phyloP scores from a whole-genome alignment of 2,113 vertebrate species.

The Emberiza fucata region DNA sequence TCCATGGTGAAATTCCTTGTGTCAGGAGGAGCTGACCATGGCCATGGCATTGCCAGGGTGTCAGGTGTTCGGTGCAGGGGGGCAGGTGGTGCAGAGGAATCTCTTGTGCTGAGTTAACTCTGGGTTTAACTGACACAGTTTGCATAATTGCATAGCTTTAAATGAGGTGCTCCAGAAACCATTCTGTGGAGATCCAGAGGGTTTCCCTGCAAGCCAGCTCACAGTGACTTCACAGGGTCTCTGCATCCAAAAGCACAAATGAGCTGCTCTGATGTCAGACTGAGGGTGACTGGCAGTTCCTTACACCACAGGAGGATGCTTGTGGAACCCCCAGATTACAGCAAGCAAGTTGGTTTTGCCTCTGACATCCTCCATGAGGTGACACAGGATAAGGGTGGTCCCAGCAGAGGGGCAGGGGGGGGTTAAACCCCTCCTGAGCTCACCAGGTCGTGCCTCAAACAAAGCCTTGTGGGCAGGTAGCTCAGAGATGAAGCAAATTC shows the following conservation, averaged over 20 bases:
- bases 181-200: neutral
- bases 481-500: neutral
- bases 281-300: neutral
- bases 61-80: neutral
- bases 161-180: neutral
- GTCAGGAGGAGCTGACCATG: neutral
- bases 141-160: neutral
- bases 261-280: neutral
- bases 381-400: neutral
- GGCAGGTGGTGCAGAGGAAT: neutral
- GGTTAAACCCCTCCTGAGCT: neutral
- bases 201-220: neutral
- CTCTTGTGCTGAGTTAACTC: neutral
- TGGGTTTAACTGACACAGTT: neutral
- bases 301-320: rapidly evolving
- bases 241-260: neutral
- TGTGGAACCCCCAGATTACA: neutral
- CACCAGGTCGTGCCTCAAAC: neutral
- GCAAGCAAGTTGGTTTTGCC: neutral
- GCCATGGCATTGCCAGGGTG: neutral
- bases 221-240: neutral
- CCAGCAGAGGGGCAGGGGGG: neutral
- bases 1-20: neutral
- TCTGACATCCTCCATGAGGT: neutral
- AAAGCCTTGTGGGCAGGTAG: neutral